Base-by-base conservation (phyloP, 2,113 vertebrate genomes). In the Delphinapterus leucas region DNA sequence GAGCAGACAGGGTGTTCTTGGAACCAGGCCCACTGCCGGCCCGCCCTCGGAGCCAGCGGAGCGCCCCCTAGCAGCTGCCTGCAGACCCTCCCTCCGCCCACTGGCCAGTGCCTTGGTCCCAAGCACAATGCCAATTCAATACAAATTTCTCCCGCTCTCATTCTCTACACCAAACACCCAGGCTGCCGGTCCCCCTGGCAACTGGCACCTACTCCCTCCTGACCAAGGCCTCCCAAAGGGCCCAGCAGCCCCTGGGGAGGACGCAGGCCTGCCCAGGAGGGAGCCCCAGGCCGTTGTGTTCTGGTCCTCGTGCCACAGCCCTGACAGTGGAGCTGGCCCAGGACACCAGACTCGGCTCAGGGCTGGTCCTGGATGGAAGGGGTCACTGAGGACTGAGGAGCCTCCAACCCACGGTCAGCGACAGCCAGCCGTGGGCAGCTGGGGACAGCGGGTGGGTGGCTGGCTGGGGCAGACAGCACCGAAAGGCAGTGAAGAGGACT, bases 31-130 rank as follows among this genome's bases (percentile, higher is more conserved):
- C 20, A 10, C 58, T 31, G 36, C 15, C 26, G 18, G 58, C 25
- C 14, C 26, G 31, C 80, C 26, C 61, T 41, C 2, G 17, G 41
- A 23, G 18, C 5, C 4, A 55, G 25, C 10, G 47, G 60, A 31
- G 9, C 2, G 8, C 10, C 31, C 8, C 25, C 17, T 8, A 17
- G 23, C 21, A 20, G 17, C 82, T 44, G 25, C 93, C 82, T 55
- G 36, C 55, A 9, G 80, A 12, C 33, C 25, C 58, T 49, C 49
- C 36, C 6, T 55, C n/a, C 0, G 1, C 41, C n/a, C 13, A 1
- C 89, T 7, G 4, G 14, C 1, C 0, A 0, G 11, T 0, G 1
- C 47, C 47, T 49, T 49, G 47, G 47, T 13, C 13, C 47, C 47
- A 49, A 49, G 47, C 47, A 13, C 47, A 49, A 49, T 3, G 13